Evolutionary conservation across 2,888 invertebrate genomes (phyloP), one percentile per base, ranked within the genome.

Genomic region (Harpalus rubripes): DNA sequence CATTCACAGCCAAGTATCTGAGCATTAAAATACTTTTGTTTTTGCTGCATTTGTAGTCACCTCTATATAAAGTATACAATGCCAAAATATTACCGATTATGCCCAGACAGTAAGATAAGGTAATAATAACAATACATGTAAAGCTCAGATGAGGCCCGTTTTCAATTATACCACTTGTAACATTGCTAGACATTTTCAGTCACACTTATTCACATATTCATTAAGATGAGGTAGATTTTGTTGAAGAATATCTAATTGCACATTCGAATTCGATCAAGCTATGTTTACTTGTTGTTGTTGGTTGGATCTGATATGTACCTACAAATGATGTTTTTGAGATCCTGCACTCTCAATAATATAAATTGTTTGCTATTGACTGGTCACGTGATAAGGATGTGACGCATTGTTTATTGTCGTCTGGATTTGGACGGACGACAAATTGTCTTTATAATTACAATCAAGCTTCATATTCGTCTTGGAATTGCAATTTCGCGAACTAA

Each of bases 21-120:
- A 96, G 91, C 93, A 97, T 94, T 88, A 97, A 91, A 87, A 96
- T 93, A 91, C 97, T 96, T 90, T 97, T 97, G 88, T 96, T 93
- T 90, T 97, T 97, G 88, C 96, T 93, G 59, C 95, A 93, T 89
- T 94, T 94, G 87, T 94, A 93, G 90, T 44, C 65, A 26, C 96
- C 94, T 86, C 94, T 93, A 88, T 95, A 92, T 88, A 97, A 92
- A 86, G 96, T 95, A 81, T 95, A 91, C 80, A 97, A 92, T 6
- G 97, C 97, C n/a, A 95, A 93, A 8, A 95, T 92, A 89, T 97
- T 97, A 4, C 96, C 97, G 32, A 95, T 87, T 52, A 95, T 94
- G 0, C 96, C 96, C 16, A 95, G 90, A 3, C 93, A 90, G 88
- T 95, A 96, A 87, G 93, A 93, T 85, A 93, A 90, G 63, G 93